Percentiles rank a stretch among this genome's conserved stretches.
Conservation (phyloP, 2,113 vertebrate genomes). For the Aramus guarauna region DNA sequence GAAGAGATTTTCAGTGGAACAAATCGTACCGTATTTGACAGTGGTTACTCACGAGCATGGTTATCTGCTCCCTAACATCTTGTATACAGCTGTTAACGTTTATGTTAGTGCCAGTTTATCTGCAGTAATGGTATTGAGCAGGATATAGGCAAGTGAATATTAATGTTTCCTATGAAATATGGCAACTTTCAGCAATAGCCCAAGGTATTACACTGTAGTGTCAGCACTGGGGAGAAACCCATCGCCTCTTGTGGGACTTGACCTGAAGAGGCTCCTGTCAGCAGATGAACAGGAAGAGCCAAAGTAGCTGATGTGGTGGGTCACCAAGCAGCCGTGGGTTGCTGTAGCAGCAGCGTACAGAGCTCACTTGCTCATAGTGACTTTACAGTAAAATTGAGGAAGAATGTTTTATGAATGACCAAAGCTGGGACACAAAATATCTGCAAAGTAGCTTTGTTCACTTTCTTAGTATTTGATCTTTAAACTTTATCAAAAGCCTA, state of each 20-base stretch:
- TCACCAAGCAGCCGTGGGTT: neutral
- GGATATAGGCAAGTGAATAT: neutral
- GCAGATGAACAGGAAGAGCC: neutral
- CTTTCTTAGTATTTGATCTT: neutral
- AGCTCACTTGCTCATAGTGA: neutral
- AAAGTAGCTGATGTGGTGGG: neutral
- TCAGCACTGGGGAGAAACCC: neutral
- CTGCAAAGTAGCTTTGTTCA: neutral
- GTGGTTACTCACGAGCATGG: neutral
- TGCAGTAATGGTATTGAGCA: neutral
- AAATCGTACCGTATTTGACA: neutral
- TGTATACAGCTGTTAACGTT: neutral
- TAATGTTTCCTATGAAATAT: neutral
- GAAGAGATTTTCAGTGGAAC: neutral
- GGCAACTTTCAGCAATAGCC: neutral
- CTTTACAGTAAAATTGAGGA: neutral
- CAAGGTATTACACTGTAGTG: neutral
- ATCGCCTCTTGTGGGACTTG: neutral
- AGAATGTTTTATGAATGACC: neutral
- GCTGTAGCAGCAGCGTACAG: neutral
- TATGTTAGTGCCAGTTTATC: neutral
- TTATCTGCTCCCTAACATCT: neutral
- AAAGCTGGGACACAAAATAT: neutral
- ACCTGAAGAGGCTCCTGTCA: neutral
- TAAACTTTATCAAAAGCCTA: neutral